These are phyloP conservation scores for Lymantria monacha DNA, from an alignment of 2,888 invertebrate genomes.

Conservation along the genomic window DNA sequence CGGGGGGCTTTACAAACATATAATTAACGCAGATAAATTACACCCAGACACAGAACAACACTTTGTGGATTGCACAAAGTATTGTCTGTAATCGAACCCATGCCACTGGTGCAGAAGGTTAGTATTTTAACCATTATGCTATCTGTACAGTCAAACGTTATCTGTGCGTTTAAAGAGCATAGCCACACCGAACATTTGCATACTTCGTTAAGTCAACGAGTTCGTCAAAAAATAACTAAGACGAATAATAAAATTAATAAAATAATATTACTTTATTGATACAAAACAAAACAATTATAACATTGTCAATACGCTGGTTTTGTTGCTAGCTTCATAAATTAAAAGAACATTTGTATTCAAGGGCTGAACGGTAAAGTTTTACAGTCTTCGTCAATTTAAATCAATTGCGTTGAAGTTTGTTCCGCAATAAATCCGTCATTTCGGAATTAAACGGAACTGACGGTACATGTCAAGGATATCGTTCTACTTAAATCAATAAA, in stretches of 20 bases:
- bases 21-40: too few relatives aligned
- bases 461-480: conserved; percentile 1
- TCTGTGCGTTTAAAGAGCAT: too few relatives aligned
- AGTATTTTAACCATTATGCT: too few relatives aligned
- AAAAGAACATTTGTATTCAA: conserved; percentile 69
- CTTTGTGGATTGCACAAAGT: too few relatives aligned
- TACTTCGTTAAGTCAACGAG: too few relatives aligned
- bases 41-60: too few relatives aligned
- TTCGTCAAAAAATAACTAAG: too few relatives aligned
- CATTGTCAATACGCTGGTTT: background rate
- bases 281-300: background rate
- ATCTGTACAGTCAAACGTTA: too few relatives aligned
- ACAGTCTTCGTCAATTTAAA: conserved; percentile 61
- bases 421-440: conserved; percentile 22
- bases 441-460: conserved; percentile 5
- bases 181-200: too few relatives aligned
- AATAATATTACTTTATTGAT: background rate
- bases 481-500: conserved; percentile 16
- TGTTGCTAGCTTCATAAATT: conserved; percentile 41
- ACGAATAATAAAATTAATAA: background rate
- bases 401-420: conserved; percentile 51
- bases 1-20: too few relatives aligned
- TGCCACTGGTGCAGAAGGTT: too few relatives aligned
- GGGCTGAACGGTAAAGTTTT: conserved; percentile 55
- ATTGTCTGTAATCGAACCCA: too few relatives aligned